Percentiles rank a stretch among this genome's conserved stretches.
Evolutionary conservation across 2,113 vertebrate genomes (phyloP).

Genomic region (Siniperca knerii): DNA sequence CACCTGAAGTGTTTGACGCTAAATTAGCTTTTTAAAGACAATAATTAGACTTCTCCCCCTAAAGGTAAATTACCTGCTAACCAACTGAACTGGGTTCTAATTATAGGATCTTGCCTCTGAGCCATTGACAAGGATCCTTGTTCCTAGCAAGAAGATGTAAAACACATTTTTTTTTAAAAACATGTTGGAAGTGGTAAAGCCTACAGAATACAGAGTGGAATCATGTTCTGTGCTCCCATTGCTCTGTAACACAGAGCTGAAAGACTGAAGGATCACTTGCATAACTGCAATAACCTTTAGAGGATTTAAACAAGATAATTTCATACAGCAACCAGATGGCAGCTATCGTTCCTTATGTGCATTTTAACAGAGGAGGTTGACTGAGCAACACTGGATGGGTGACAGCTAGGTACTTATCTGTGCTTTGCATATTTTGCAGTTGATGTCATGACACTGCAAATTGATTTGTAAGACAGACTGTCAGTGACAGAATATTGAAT

Average conservation of each 20-base stretch:
- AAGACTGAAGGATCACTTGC: slow-evolving; percentile 62
- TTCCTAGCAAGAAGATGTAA: slow-evolving; percentile 80
- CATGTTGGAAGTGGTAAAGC: slow-evolving; percentile 63
- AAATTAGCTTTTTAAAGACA: slow-evolving; percentile 89
- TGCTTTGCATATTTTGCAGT: slow-evolving; percentile 75
- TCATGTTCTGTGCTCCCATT: slow-evolving; percentile 50
- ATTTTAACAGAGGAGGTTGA: slow-evolving; percentile 70
- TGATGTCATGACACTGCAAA: slow-evolving; percentile 75
- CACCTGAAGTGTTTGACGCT: slow-evolving; percentile 87
- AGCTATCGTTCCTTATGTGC: slow-evolving; percentile 57
- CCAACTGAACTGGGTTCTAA: slow-evolving; percentile 88
- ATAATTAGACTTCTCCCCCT: slow-evolving; percentile 88
- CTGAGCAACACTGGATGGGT: slow-evolving; percentile 69
- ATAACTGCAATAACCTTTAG: slow-evolving; percentile 69
- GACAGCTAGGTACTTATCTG: slow-evolving; percentile 75
- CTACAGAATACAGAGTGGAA: slow-evolving; percentile 65
- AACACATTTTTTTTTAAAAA: slow-evolving; percentile 71
- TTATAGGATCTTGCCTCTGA: slow-evolving; percentile 84
- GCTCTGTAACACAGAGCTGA: slow-evolving; percentile 43
- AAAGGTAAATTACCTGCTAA: slow-evolving; percentile 89
- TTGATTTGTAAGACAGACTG: slow-evolving; percentile 76
- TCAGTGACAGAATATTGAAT: slow-evolving; percentile 73
- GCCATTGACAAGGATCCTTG: slow-evolving; percentile 76
- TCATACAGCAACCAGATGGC: slow-evolving; percentile 63
- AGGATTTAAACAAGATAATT: slow-evolving; percentile 75